Percentiles rank a stretch among this genome's conserved stretches.
These are phyloP conservation scores for Bemisia tabaci DNA, from an alignment of 1,140 invertebrate species.

Conservation along the genomic window DNA sequence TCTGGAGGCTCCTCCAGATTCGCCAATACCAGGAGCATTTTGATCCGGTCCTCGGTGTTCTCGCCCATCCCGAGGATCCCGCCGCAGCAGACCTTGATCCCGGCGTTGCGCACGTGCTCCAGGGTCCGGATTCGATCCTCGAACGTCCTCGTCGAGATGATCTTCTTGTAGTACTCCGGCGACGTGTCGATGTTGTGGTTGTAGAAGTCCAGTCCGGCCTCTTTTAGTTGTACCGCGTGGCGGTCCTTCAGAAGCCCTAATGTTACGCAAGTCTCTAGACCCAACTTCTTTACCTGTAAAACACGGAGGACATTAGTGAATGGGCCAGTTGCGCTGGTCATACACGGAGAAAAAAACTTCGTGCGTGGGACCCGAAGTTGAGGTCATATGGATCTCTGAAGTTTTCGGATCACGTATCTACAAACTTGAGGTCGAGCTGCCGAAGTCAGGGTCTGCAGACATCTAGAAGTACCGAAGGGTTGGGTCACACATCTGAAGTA, in stretches of 20 bases:
- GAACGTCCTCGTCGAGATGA: slow-evolving; percentile 18
- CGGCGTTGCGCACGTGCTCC: slow-evolving; percentile 18
- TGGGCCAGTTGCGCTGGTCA: no score
- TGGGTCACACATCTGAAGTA: no score
- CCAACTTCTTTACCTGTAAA: slow-evolving; percentile 21
- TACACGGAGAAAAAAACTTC: no score
- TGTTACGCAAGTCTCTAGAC: slow-evolving; percentile 21
- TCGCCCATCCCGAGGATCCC: slow-evolving; percentile 22
- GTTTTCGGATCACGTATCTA: no score
- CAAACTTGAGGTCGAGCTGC: no score
- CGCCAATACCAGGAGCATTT: slow-evolving; percentile 14
- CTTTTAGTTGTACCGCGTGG: slow-evolving; percentile 17
- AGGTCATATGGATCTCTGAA: no score
- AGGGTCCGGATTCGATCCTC: slow-evolving; percentile 19
- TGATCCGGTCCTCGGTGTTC: slow-evolving; percentile 12
- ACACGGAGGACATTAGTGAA: no score
- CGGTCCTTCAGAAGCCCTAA: slow-evolving; percentile 15
- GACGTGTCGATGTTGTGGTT: slow-evolving; percentile 23
- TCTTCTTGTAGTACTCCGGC: slow-evolving; percentile 17
- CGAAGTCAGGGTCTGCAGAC: no score
- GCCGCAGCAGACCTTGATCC: slow-evolving; percentile 20
- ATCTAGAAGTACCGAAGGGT: no score
- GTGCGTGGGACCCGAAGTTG: no score
- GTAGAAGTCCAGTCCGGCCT: slow-evolving; percentile 20
- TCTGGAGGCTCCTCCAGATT: slow-evolving; percentile 16